phyloP scores from a whole-genome alignment of 2,113 vertebrate genomes.

The Plecturocebus donacophilus region DNA sequence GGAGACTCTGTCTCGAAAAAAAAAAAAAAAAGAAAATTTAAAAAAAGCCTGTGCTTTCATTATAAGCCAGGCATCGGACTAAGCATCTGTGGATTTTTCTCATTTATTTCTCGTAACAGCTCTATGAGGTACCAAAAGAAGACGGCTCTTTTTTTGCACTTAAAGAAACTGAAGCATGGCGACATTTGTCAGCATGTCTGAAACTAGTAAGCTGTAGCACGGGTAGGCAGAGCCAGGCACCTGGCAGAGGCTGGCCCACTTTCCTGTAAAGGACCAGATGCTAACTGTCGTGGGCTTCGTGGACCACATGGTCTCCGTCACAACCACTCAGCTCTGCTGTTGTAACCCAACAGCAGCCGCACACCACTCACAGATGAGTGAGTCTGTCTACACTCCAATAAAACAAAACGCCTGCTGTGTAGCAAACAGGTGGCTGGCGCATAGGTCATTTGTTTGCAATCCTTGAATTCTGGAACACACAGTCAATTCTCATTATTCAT shows the following conservation, averaged over 20 bases:
- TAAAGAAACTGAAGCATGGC: rapidly evolving
- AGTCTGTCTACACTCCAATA: rapidly evolving
- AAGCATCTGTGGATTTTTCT: rapidly evolving
- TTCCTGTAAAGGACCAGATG: neutral
- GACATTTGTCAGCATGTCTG: rapidly evolving
- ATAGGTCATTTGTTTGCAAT: rapidly evolving
- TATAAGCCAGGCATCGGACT: rapidly evolving
- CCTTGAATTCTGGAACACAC: neutral
- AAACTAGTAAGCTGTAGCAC: rapidly evolving
- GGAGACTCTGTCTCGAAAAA: no score
- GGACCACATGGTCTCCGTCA: rapidly evolving
- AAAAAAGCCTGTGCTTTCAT: rapidly evolving
- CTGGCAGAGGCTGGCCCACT: rapidly evolving
- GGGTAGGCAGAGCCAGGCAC: rapidly evolving
- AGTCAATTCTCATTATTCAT: neutral
- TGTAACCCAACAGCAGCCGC: neutral
- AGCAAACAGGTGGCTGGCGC: neutral
- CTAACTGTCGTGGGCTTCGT: rapidly evolving
- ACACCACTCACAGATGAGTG: rapidly evolving
- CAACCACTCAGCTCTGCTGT: neutral
- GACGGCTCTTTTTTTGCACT: rapidly evolving
- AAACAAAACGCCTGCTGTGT: neutral
- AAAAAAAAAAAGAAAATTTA: no score
- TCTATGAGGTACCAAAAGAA: no score
- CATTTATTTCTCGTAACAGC: rapidly evolving